Percentiles rank a stretch among this genome's conserved stretches.
Conservation (phyloP, 2,797 vertebrate species). For the Tachyglossus aculeatus region DNA sequence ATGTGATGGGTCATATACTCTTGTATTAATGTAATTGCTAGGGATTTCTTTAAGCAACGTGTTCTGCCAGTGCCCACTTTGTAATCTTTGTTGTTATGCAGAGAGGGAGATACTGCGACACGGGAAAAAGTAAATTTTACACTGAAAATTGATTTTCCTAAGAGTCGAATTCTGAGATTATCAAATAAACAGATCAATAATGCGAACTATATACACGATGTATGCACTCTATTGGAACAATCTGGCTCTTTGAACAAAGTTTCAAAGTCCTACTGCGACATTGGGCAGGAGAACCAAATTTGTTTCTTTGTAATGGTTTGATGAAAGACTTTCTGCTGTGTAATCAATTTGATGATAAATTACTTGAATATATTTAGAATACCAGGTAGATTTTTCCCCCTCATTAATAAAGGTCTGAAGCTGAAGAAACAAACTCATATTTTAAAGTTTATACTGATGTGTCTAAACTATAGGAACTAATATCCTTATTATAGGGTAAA, state of each 20-base stretch:
- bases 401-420: background rate
- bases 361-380: background rate
- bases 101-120: background rate
- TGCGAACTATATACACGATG: background rate
- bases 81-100: background rate
- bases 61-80: rapidly evolving
- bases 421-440: background rate
- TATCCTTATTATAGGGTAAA: no score
- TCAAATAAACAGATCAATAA: background rate
- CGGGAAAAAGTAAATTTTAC: background rate
- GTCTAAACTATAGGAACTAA: no score
- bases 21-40: background rate
- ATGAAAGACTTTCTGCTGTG: background rate
- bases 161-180: background rate
- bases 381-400: background rate
- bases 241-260: background rate
- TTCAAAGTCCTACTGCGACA: background rate
- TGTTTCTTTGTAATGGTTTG: background rate
- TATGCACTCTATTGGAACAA: background rate
- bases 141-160: background rate
- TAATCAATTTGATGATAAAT: background rate
- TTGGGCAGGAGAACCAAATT: background rate
- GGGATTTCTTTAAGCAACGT: background rate
- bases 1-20: background rate
- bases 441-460: background rate